Evolutionary conservation across 2,113 vertebrate species (phyloP), one percentile per base, ranked within the genome.

Genomic region (Castor canadensis): DNA sequence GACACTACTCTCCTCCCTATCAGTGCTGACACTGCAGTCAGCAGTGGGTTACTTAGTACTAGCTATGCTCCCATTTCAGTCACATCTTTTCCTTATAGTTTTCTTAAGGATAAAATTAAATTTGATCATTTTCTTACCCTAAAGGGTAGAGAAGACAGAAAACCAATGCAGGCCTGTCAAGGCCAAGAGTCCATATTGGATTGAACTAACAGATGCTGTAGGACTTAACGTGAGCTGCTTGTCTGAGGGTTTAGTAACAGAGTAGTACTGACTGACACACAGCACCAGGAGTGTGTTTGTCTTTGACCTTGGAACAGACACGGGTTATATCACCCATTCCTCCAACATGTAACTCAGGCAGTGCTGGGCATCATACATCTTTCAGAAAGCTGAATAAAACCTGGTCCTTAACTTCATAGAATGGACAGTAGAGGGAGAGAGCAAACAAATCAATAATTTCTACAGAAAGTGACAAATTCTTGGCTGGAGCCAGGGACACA

Each of bases 51-150:
- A 19, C 30, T 19, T 8, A 20, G 24, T 1, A 38, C 17, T 72
- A 24, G 38, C 43, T 82, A 35, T 40, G n/a, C 47, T 45, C n/a
- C 19, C 58, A 54, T 80, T 89, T 60, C n/a, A 64, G 49, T 40
- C 16, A 91, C 92, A 75, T n/a, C 12, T 6, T 76, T 71, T 69
- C 43, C 77, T 93, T 80, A 13, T 28, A 9, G 10, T 11, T 43
- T 81, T 79, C 16, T 87, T 40, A 77, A 93, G n/a, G 30, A 43
- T 45, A 67, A 10, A 82, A 15, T 82, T 73, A 73, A 73, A 82
- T 52, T 22, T 3, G 9, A 73, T 6, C 5, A 16, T 26, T 47
- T 87, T 92, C 24, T 93, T 72, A 79, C 6, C 52, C 71, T 77
- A 43, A 47, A 82, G 20, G 20, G 38, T 58, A 86, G 20, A 85